phyloP scores from a whole-genome alignment of 2,888 invertebrate species.

The Eristalis tenax region DNA sequence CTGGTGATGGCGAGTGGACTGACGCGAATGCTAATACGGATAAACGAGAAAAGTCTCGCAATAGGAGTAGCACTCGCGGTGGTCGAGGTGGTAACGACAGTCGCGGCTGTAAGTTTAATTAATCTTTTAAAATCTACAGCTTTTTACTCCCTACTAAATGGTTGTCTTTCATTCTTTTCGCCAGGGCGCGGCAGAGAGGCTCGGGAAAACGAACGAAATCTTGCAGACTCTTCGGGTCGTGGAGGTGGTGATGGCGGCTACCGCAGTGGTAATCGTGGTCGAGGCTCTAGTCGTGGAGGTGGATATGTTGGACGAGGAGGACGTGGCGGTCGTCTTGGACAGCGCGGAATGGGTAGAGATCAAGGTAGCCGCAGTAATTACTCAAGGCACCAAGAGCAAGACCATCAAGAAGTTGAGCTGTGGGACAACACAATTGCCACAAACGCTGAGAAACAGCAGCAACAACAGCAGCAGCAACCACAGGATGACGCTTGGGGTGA shows the following conservation, averaged over 20 bases:
- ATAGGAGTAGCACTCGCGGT: conserved; percentile 80
- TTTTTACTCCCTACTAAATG: not conserved
- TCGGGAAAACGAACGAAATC: conserved; percentile 85
- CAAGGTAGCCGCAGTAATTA: conserved; percentile 76
- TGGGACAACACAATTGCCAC: conserved; percentile 83
- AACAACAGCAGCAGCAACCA: conserved; percentile 74
- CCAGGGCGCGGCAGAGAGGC: conserved; percentile 85
- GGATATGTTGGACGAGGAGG: conserved; percentile 82
- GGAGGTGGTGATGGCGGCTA: conserved; percentile 79
- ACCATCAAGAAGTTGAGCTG: conserved; percentile 82
- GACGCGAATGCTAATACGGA: conserved; percentile 80
- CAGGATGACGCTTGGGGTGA: conserved; percentile 84
- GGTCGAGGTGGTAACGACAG: conserved; percentile 82
- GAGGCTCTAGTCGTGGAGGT: conserved; percentile 81
- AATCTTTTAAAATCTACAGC: not conserved
- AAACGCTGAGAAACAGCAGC: conserved; percentile 80
- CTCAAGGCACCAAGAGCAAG: conserved; percentile 78
- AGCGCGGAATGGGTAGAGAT: conserved; percentile 74
- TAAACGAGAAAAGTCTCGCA: conserved; percentile 80
- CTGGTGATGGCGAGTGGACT: conserved; percentile 81
- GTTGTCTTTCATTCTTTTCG: not conserved
- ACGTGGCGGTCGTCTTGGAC: conserved; percentile 80
- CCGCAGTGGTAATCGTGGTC: conserved; percentile 81
- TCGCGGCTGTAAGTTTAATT: conserved; percentile 82
- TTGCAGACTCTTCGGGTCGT: conserved; percentile 80